These are phyloP conservation scores for Ctenosaura bakeri DNA, from an alignment of 2,797 vertebrate genomes.

Conservation along the genomic window DNA sequence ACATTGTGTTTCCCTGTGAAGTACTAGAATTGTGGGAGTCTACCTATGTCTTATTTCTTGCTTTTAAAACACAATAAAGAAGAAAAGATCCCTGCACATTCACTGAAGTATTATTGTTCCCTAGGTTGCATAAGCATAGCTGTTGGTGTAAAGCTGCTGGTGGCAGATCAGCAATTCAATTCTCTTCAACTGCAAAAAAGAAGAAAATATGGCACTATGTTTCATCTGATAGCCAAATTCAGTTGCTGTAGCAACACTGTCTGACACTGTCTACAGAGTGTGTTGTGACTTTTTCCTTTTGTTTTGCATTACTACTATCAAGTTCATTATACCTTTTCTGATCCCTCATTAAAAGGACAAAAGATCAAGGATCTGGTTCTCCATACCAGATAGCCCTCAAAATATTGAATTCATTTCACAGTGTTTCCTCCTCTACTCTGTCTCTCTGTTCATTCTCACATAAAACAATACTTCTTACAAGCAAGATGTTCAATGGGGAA, in stretches of 20 bases:
- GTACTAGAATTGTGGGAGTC: background rate
- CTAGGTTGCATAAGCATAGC: background rate
- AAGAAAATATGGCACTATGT: conserved; percentile 10
- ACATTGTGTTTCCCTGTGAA: background rate
- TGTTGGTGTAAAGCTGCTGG: background rate
- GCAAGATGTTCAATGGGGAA: background rate
- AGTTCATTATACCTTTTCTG: background rate
- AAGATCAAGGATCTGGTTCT: background rate
- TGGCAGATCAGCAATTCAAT: background rate
- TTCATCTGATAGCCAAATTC: conserved; percentile 17
- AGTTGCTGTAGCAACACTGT: conserved; percentile 16
- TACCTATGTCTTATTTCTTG: background rate
- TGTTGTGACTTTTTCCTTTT: background rate
- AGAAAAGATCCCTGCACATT: background rate
- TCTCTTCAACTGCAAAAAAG: background rate
- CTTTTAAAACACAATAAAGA: background rate
- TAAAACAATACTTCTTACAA: background rate
- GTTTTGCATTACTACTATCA: background rate
- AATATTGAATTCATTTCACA: background rate
- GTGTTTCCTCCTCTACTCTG: background rate
- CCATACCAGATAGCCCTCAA: background rate
- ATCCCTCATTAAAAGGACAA: background rate
- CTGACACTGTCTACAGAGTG: fast-evolving
- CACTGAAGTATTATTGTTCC: background rate
- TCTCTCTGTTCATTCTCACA: background rate